phyloP scores from a whole-genome alignment of 2,113 vertebrate species.

The Okapia johnstoni region DNA sequence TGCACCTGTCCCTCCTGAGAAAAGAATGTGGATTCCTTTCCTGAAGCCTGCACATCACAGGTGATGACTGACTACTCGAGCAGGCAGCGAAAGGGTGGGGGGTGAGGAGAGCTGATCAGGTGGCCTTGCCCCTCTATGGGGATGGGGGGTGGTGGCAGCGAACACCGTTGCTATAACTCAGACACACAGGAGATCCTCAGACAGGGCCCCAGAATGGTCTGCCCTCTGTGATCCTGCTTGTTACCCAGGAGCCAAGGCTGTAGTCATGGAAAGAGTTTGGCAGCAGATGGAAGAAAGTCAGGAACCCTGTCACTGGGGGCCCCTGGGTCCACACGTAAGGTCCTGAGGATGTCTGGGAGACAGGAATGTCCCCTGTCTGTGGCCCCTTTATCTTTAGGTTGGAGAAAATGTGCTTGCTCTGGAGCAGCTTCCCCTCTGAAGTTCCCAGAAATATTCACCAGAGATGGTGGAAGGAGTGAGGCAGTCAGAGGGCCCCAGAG shows the following conservation, averaged over 20 bases:
- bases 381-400: too few relatives aligned
- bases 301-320: not conserved
- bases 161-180: rapidly evolving
- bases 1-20: not conserved
- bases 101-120: not conserved
- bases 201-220: rapidly evolving
- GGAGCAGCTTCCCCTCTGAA: too few relatives aligned
- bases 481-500: not conserved
- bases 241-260: too few relatives aligned
- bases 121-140: rapidly evolving
- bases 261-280: not conserved
- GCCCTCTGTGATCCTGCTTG: not conserved
- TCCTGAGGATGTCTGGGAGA: not conserved
- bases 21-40: not conserved
- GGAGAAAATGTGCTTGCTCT: not conserved
- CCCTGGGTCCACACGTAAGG: rapidly evolving
- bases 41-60: not conserved
- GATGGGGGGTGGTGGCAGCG: not conserved
- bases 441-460: not conserved
- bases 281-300: not conserved
- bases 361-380: not conserved
- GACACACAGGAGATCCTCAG: too few relatives aligned
- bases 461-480: rapidly evolving
- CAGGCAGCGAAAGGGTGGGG: not conserved
- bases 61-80: rapidly evolving